These are phyloP conservation scores for Drosophila neutralis DNA, from an alignment of 2,888 invertebrate genomes.

Conservation along the genomic window DNA sequence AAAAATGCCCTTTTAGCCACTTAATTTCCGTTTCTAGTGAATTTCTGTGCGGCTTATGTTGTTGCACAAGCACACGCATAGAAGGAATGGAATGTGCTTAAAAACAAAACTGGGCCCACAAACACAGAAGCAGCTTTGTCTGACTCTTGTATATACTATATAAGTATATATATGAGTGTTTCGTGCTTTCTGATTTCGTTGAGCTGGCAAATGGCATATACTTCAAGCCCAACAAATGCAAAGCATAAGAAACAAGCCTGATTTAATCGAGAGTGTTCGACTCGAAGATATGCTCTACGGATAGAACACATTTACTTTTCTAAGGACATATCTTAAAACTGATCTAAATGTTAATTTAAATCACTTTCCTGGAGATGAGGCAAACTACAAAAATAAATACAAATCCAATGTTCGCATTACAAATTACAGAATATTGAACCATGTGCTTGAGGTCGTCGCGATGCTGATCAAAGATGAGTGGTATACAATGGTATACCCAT, in stretches of 20 bases:
- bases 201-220: constrained; percentile 55
- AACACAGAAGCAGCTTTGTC: constrained; percentile 16
- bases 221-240: constrained; percentile 34
- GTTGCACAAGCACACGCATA: constrained; percentile 44
- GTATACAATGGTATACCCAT: neutral
- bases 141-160: constrained; percentile 1
- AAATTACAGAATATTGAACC: neutral
- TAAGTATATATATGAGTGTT: constrained; percentile 16
- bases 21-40: constrained; percentile 82
- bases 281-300: constrained; percentile 8
- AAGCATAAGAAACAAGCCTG: constrained; percentile 18
- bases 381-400: neutral
- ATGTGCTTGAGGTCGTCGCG: neutral
- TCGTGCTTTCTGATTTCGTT: constrained; percentile 40
- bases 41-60: constrained; percentile 80
- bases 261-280: constrained; percentile 1
- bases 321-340: neutral
- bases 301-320: neutral
- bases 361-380: neutral
- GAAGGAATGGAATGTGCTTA: constrained; percentile 32
- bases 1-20: constrained; percentile 65
- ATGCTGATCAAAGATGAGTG: neutral
- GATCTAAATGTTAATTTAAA: neutral
- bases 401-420: neutral
- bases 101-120: constrained; percentile 61